These are phyloP conservation scores for Drosophila melanogaster DNA, from an alignment of 1,140 invertebrate genomes.

Conservation along the genomic window DNA sequence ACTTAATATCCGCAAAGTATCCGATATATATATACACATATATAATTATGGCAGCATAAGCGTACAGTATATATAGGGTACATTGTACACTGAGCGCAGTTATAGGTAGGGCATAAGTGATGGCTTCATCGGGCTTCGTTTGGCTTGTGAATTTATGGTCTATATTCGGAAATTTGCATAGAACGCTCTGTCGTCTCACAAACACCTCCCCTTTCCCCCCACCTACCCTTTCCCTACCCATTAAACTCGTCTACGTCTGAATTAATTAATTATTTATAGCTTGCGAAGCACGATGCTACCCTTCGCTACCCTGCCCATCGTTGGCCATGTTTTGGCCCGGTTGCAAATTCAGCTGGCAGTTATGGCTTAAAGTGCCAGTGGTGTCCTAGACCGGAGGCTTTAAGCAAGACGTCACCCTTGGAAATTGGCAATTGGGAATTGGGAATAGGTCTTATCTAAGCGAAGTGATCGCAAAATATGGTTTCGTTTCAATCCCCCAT, in stretches of 20 bases:
- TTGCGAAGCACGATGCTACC: slow-evolving; percentile 60
- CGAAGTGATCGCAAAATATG: slow-evolving; percentile 75
- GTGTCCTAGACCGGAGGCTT: slow-evolving; percentile 18
- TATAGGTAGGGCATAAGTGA: slow-evolving; percentile 40
- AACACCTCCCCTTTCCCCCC: not conserved
- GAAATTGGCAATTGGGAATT: too few species aligned
- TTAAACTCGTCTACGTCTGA: slow-evolving; percentile 52
- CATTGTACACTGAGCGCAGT: slow-evolving; percentile 10
- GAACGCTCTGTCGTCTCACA: slow-evolving; percentile 33
- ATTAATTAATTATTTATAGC: slow-evolving; percentile 83
- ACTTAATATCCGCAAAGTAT: slow-evolving; percentile 20
- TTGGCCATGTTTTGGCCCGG: slow-evolving; percentile 56
- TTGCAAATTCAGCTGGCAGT: slow-evolving; percentile 51
- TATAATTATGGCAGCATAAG: slow-evolving; percentile 10
- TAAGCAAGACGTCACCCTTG: slow-evolving; percentile 39
- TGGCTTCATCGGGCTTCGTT: slow-evolving; percentile 67
- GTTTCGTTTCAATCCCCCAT: slow-evolving; percentile 44
- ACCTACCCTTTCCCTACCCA: too few species aligned
- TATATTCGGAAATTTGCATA: slow-evolving; percentile 80
- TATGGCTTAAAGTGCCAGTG: slow-evolving; percentile 16
- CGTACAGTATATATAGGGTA: not conserved
- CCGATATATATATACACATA: not conserved
- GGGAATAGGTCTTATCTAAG: slow-evolving; percentile 61
- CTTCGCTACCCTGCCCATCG: slow-evolving; percentile 24
- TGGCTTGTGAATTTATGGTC: slow-evolving; percentile 70